Evolutionary conservation across 2,113 vertebrate species (phyloP), one percentile per base, ranked within the genome.

Genomic region (Falco punctatus): DNA sequence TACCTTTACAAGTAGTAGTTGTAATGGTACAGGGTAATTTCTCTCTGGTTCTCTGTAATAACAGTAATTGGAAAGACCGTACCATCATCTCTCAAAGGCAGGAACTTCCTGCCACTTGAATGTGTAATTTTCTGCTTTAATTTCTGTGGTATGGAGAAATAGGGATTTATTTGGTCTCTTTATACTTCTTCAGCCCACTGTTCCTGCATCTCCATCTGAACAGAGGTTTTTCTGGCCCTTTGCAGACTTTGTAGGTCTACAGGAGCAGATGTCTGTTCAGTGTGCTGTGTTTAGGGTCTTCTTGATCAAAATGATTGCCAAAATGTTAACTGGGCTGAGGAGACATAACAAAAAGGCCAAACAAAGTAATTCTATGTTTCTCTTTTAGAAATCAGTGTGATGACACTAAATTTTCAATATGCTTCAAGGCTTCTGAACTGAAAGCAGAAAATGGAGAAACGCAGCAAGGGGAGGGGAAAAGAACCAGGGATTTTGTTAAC

Each of bases 141-240:
- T 72, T 81, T 94, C 81, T 26, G 27, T 35, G 15, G 7, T 30
- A 4, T 22, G 35, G 64, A 62, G 57, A 26, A 71, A 57, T 3
- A n/a, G 28, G 26, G 48, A 42, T 70, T 88, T 61, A 51, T 49
- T 46, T 48, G 58, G 9, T 30, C n/a, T 40, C 66, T 57, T 62
- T 21, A 9, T 48, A 15, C 23, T 79, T 59, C 7, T 81, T 46
- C 38, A 90, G 15, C n/a, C 51, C 3, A 0, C 10, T 89, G 55
- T 55, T 48, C 35, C 24, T 1, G 0, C 9, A 1, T 51, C 32
- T 83, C 18, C 15, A n/a, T 6, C 52, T 3, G 3, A 64, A 38
- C 20, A 20, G 18, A 40, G 26, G 20, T 67, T n/a, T 69, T 67
- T 13, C n/a, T 74, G 51, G 9, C 35, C 27, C 40, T 70, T 77